These are phyloP conservation scores for Andrena hattorfiana DNA, from an alignment of 2,888 invertebrate species.

Conservation along the genomic window DNA sequence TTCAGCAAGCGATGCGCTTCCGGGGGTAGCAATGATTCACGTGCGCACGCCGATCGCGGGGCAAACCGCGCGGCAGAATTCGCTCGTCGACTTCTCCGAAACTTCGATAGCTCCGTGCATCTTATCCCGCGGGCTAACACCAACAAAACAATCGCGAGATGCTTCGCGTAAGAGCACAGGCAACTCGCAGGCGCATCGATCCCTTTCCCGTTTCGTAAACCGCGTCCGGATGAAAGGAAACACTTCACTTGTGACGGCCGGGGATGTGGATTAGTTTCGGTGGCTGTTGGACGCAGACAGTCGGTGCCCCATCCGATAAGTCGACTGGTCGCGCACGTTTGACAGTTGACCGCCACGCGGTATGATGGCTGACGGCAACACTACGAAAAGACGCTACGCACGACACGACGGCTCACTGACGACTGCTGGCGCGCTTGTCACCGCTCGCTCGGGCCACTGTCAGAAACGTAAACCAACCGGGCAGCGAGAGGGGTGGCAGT, in stretches of 20 bases:
- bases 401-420: slow-evolving; percentile 67
- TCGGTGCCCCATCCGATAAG: background rate
- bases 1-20: background rate
- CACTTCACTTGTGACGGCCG: slow-evolving; percentile 16
- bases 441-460: slow-evolving; percentile 72
- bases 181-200: slow-evolving; percentile 10
- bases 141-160: background rate
- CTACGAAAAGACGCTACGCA: slow-evolving; percentile 37
- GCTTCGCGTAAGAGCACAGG: background rate
- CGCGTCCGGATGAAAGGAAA: background rate
- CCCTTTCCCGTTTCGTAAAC: background rate
- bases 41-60: slow-evolving; percentile 46
- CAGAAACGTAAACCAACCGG: slow-evolving; percentile 69
- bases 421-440: slow-evolving; percentile 80
- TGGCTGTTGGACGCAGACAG: background rate
- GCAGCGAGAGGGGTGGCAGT: slow-evolving; percentile 50
- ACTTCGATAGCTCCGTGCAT: slow-evolving; percentile 68
- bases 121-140: slow-evolving; percentile 42
- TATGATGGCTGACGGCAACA: slow-evolving; percentile 23
- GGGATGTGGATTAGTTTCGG: background rate
- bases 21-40: slow-evolving; percentile 3
- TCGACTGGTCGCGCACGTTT: slow-evolving; percentile 50
- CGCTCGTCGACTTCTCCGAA: slow-evolving; percentile 68
- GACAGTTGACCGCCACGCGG: slow-evolving; percentile 72
- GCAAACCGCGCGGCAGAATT: slow-evolving; percentile 71